A percentile compares a stretch with the other conserved stretches of the same genome.
phyloP scores from a whole-genome alignment of 2,797 vertebrate genomes.

The Pitangus sulphuratus region DNA sequence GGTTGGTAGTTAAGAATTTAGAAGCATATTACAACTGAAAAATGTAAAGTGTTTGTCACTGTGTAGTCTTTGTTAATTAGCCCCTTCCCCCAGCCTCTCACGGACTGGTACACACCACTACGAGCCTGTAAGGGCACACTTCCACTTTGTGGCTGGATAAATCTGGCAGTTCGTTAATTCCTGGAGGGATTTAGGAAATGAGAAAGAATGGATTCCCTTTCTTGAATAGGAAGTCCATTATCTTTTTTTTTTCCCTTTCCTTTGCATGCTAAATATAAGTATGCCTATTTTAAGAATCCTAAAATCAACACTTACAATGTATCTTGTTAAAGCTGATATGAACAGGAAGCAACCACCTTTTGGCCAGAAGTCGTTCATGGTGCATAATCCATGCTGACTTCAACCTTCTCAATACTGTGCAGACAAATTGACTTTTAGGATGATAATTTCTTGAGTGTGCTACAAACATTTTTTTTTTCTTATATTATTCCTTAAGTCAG shows the following conservation, averaged over 20 bases:
- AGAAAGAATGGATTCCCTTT: not conserved
- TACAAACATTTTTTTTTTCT: not conserved
- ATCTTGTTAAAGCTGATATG: not conserved
- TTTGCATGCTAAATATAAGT: not conserved
- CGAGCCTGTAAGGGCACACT: not conserved
- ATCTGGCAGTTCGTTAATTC: not conserved
- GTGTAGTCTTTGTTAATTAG: not conserved
- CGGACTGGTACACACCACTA: not conserved
- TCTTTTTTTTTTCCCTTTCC: not conserved
- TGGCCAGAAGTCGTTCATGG: not conserved
- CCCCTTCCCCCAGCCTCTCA: not conserved
- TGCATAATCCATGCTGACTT: not conserved
- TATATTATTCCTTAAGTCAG: not conserved
- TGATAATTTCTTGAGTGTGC: not conserved
- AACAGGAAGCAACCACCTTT: not conserved
- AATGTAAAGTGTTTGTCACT: not conserved
- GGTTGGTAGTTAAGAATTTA: not conserved
- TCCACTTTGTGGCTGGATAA: not conserved
- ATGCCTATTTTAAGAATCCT: not conserved
- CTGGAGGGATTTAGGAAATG: not conserved
- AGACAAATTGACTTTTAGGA: not conserved
- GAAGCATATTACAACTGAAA: not conserved
- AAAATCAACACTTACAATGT: not conserved
- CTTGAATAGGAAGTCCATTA: not conserved
- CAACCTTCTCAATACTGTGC: not conserved